These are phyloP conservation scores for Pseudomyrmex concolor DNA, from an alignment of 1,140 invertebrate genomes.

Conservation along the genomic window DNA sequence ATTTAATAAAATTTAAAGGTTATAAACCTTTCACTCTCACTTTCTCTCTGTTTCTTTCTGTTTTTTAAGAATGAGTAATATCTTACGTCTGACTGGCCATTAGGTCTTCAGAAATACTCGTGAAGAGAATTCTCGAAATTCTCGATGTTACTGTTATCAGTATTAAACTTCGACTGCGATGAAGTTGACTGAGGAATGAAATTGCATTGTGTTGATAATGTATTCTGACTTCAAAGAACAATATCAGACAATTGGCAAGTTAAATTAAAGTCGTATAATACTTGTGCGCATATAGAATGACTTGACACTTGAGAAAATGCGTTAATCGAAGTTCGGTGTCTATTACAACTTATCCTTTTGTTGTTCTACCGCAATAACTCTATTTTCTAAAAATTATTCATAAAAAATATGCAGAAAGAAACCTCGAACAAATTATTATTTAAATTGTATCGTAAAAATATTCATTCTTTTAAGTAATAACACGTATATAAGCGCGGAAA, in stretches of 20 bases:
- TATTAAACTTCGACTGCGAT: conserved; percentile 11
- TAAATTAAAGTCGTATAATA: conserved; percentile 12
- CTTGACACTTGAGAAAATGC: neutral
- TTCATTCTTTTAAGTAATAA: too few species aligned
- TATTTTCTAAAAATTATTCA: neutral
- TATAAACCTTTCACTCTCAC: neutral
- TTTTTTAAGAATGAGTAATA: neutral
- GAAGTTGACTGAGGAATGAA: neutral
- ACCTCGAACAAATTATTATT: too few species aligned
- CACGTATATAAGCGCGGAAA: too few species aligned
- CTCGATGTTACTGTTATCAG: neutral
- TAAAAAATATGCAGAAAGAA: too few species aligned
- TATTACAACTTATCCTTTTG: too few species aligned
- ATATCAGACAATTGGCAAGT: conserved; percentile 8
- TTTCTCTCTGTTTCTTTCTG: neutral
- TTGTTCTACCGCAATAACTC: neutral
- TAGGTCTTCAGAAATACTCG: neutral
- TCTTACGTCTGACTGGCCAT: neutral
- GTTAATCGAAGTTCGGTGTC: neutral
- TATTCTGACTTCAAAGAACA: neutral
- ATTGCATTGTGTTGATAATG: conserved; percentile 29
- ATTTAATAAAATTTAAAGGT: too few species aligned
- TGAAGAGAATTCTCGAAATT: neutral
- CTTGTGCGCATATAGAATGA: neutral
- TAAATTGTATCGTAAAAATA: too few species aligned